Percentiles rank a stretch among this genome's conserved stretches.
Evolutionary conservation across 1,140 invertebrate genomes (phyloP).

Genomic region (Lutraria rhynchaena): DNA sequence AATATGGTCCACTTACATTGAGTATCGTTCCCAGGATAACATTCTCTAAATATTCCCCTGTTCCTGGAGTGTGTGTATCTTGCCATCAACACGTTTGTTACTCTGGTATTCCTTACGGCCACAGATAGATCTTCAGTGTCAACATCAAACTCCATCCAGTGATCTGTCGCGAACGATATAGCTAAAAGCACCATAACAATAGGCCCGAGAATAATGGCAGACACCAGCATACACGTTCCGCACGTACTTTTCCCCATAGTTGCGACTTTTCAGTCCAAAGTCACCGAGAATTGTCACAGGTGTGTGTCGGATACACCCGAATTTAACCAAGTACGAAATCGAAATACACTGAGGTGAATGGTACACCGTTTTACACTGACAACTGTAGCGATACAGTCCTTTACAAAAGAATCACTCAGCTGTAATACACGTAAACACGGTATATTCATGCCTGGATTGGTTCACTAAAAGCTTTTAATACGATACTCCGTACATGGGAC

Average conservation of each 20-base stretch:
- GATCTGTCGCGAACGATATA: conserved; percentile 77
- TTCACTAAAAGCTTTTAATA: conserved; percentile 23
- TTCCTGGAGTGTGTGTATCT: conserved; percentile 68
- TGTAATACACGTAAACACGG: conserved; percentile 24
- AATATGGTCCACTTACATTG: conserved; percentile 70
- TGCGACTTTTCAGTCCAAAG: neutral
- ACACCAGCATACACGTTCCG: conserved; percentile 67
- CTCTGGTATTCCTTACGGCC: too few species aligned
- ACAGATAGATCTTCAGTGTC: conserved; percentile 49
- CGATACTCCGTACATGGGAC: conserved; percentile 12
- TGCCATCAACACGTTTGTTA: conserved; percentile 4
- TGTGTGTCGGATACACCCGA: conserved; percentile 26
- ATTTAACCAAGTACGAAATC: conserved; percentile 14
- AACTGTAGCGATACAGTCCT: conserved; percentile 2
- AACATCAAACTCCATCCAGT: conserved; percentile 77
- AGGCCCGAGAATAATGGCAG: conserved; percentile 73
- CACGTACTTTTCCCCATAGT: conserved; percentile 68
- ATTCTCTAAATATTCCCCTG: conserved; percentile 76
- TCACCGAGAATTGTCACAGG: conserved; percentile 29
- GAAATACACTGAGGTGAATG: neutral
- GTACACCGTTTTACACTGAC: conserved; percentile 31
- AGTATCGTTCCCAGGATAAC: conserved; percentile 77
- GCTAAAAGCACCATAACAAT: conserved; percentile 73
- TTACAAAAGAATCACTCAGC: conserved; percentile 25
- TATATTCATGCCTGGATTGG: conserved; percentile 15